Conservation (phyloP, 2,888 invertebrate genomes). For the Taenaris catops region DNA sequence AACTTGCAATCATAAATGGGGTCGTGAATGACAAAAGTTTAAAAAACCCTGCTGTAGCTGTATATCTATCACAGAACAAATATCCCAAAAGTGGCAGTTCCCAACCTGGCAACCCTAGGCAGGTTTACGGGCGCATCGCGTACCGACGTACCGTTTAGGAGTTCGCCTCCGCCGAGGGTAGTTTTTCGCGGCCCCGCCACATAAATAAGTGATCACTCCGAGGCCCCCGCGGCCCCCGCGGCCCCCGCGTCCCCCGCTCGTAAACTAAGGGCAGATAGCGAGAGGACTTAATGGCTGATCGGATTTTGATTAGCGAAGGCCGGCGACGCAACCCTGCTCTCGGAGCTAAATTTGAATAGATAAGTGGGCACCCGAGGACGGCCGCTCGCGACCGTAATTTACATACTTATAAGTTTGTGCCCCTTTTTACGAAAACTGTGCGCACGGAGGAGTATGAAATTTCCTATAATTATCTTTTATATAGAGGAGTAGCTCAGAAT, state of each 20-base stretch:
- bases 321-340: constrained; percentile 69
- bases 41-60: too few species aligned
- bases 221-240: constrained; percentile 33
- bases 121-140: constrained; percentile 50
- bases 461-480: too few species aligned
- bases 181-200: constrained; percentile 69
- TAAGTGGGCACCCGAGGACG: constrained; percentile 76
- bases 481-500: too few species aligned
- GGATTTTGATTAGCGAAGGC: constrained; percentile 79
- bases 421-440: too few species aligned
- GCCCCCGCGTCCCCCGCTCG: constrained; percentile 52
- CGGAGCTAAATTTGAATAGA: constrained; percentile 77
- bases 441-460: too few species aligned
- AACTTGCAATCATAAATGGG: too few species aligned
- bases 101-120: constrained; percentile 1
- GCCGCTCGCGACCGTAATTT: constrained; percentile 74
- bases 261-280: constrained; percentile 78
- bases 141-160: constrained; percentile 29
- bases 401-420: too few species aligned
- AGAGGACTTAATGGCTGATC: constrained; percentile 79
- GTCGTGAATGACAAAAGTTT: too few species aligned
- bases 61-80: too few species aligned
- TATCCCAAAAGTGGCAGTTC: background rate
- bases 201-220: constrained; percentile 73
- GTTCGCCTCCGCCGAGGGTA: constrained; percentile 50